These are phyloP conservation scores for Motacilla alba DNA, from an alignment of 2,113 vertebrate species.

Conservation along the genomic window DNA sequence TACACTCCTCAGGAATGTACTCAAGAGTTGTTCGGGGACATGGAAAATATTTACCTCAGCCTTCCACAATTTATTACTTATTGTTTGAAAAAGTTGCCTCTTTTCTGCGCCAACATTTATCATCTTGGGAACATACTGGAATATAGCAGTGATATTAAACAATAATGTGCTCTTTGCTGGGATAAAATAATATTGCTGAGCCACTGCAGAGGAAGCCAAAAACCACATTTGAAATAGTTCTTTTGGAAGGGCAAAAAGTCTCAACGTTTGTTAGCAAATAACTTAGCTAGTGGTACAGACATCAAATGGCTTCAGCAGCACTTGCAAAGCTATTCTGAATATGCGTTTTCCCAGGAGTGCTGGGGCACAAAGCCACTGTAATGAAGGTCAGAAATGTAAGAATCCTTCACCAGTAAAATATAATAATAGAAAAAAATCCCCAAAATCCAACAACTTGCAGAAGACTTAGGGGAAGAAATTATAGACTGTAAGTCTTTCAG, in stretches of 20 bases:
- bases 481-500: not conserved
- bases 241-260: conserved; percentile 51
- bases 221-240: conserved; percentile 49
- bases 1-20: conserved; percentile 53
- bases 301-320: conserved; percentile 6
- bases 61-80: conserved; percentile 68
- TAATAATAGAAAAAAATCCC: not conserved
- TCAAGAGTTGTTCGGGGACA: conserved; percentile 62
- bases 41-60: conserved; percentile 70
- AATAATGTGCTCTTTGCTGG: conserved; percentile 54
- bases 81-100: conserved; percentile 67
- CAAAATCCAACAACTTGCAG: not conserved
- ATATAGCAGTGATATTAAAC: conserved; percentile 63
- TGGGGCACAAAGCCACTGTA: conserved; percentile 9
- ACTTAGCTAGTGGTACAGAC: conserved; percentile 29
- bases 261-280: conserved; percentile 55
- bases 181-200: conserved; percentile 52
- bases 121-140: conserved; percentile 63
- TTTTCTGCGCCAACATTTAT: conserved; percentile 56
- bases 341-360: not conserved
- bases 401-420: not conserved
- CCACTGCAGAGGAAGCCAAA: conserved; percentile 56
- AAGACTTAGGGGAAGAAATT: not conserved
- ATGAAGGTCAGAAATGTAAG: not conserved
- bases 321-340: conserved; percentile 14